phyloP scores from a whole-genome alignment of 1,140 invertebrate genomes.

The Diachasma alloeum region DNA sequence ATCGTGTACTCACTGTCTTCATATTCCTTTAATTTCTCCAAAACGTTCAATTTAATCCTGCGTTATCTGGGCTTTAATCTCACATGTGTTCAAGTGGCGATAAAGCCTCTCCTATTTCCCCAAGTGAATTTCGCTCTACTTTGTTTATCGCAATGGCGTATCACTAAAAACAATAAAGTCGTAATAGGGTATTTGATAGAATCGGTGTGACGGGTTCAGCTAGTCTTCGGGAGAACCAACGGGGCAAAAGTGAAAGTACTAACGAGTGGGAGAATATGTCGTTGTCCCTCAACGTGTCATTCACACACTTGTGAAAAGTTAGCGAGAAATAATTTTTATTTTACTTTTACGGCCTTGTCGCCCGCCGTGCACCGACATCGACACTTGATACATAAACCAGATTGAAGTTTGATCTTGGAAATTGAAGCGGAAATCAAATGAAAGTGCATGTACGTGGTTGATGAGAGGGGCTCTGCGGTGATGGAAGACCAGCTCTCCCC shows the following conservation, averaged over 20 bases:
- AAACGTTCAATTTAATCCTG: background rate
- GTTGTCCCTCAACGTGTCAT: background rate
- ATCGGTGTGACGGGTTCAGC: background rate
- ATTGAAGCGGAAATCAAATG: slow-evolving; percentile 18
- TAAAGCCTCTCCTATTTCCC: background rate
- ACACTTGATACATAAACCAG: slow-evolving; percentile 10
- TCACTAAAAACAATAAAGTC: background rate
- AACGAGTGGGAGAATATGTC: background rate
- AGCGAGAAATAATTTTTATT: background rate
- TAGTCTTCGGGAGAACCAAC: background rate
- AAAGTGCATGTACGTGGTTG: slow-evolving; percentile 8
- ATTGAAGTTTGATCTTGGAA: slow-evolving; percentile 15
- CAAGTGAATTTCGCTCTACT: background rate
- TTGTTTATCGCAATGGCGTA: background rate
- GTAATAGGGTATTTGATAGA: background rate
- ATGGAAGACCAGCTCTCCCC: background rate
- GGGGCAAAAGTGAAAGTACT: background rate
- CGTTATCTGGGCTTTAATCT: too few relatives aligned
- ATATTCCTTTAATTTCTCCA: background rate
- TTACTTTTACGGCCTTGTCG: background rate
- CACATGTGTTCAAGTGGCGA: too few relatives aligned
- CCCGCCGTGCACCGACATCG: too few relatives aligned
- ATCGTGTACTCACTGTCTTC: background rate
- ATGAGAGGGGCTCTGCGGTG: background rate
- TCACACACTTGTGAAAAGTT: background rate